Conservation (phyloP, 1,140 invertebrate genomes). For the Leptinotarsa lineolata region DNA sequence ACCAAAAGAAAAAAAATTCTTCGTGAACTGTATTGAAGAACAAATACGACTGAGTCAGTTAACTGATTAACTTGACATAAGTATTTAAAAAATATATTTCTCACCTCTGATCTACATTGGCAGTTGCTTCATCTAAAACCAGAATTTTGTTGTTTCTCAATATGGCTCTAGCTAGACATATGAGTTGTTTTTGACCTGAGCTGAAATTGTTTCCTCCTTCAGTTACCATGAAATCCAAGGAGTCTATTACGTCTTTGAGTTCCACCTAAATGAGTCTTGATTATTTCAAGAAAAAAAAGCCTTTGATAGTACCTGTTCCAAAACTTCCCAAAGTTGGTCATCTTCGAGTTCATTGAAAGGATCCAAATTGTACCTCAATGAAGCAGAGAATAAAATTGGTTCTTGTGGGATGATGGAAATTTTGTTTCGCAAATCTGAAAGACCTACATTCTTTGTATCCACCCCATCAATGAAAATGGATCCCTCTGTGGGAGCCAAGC, state of each 20-base stretch:
- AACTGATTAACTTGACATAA: too few relatives aligned
- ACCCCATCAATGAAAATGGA: constrained; percentile 64
- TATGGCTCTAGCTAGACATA: constrained; percentile 78
- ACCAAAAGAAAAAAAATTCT: too few relatives aligned
- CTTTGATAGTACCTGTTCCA: background rate
- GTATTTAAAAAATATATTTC: background rate
- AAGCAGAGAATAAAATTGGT: constrained; percentile 79
- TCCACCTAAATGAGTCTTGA: constrained; percentile 42
- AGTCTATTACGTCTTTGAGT: constrained; percentile 39
- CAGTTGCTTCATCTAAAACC: constrained; percentile 76
- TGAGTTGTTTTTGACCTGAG: constrained; percentile 76
- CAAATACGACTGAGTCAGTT: too few relatives aligned
- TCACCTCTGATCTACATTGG: constrained; percentile 66
- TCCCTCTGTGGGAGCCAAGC: constrained; percentile 60
- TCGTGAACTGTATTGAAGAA: too few relatives aligned
- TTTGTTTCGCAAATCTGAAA: constrained; percentile 71
- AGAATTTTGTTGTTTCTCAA: constrained; percentile 75
- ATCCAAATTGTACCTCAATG: constrained; percentile 80
- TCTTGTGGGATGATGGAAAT: constrained; percentile 85
- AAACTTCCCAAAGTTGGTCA: background rate
- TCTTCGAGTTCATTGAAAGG: constrained; percentile 69
- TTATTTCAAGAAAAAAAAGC: too few relatives aligned
- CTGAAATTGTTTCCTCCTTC: constrained; percentile 69
- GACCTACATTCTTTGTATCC: constrained; percentile 63
- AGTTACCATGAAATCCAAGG: constrained; percentile 57